Evolutionary conservation across 2,113 vertebrate species (phyloP), one percentile per base, ranked within the genome.

Genomic region (Noturus placidus): DNA sequence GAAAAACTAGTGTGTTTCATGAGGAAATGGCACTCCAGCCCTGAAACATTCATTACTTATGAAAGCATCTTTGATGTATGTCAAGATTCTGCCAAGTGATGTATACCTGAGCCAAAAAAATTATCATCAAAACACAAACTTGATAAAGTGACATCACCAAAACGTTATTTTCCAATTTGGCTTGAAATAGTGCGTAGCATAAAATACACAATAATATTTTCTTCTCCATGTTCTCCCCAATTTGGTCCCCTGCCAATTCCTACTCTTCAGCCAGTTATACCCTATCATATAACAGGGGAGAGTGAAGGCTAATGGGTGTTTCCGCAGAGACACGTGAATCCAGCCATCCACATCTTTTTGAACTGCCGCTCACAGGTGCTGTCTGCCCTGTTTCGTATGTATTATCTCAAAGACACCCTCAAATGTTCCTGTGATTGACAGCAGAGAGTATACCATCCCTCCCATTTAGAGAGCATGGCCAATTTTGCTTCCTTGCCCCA

Each of bases 31-130:
- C 10, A 35, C 76, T 67, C 50, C 20, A 38, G 46, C 14, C 56
- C 25, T 27, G 27, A 85, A 85, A 76, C 70, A n/a, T 30, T 76
- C 5, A 22, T 38, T 61, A 22, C 30, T 84, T 72, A 84, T 50
- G 8, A 20, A 33, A 59, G 78, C 25, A 61, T 61, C 20, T 25
- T 81, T 4, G 79, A 22, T 81, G 19, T 1, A 38, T 61, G 54
- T 59, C 30, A 33, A 38, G 33, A 81, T 59, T 81, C 38, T 59
- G 54, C 30, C 19, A 59, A 81, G 20, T 61, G 57, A 38, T 82
- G 20, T 38, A 2, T 82, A 61, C 79, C 33, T 61, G 17, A 61
- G 54, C 56, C 57, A 61, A 38, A 61, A 56, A 22, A 22, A 52
- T 67, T 14, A 59, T 35, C 15, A 59, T 1, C 9, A 20, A 81